These are phyloP conservation scores for Mareca strepera DNA, from an alignment of 2,797 vertebrate genomes.

Conservation along the genomic window DNA sequence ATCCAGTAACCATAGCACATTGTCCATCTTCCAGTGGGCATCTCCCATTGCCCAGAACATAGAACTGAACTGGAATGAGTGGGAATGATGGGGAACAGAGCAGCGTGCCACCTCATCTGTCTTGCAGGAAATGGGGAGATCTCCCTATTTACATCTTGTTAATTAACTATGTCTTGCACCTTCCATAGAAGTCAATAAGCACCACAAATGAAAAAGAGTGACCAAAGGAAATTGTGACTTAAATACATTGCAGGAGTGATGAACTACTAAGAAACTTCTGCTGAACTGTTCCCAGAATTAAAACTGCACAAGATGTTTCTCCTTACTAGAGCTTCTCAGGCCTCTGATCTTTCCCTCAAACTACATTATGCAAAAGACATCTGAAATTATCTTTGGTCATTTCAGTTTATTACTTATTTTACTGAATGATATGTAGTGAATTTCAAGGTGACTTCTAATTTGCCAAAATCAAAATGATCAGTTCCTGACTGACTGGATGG, in stretches of 20 bases:
- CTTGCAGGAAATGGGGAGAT: background rate
- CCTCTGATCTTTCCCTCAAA: background rate
- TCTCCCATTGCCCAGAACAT: background rate
- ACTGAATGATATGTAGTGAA: background rate
- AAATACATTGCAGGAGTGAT: background rate
- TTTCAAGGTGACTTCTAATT: constrained; percentile 62
- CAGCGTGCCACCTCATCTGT: background rate
- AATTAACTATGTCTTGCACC: background rate
- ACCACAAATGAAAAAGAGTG: background rate
- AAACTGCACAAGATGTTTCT: background rate
- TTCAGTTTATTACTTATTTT: constrained; percentile 23
- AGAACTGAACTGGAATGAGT: background rate
- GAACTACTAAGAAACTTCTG: background rate
- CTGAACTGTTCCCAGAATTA: background rate
- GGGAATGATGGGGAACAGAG: background rate
- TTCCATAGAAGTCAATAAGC: background rate
- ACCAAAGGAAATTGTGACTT: background rate
- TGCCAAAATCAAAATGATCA: background rate
- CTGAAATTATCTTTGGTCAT: constrained; percentile 44
- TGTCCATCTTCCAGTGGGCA: background rate
- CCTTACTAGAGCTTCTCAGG: background rate
- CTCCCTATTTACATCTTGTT: background rate
- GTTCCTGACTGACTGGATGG: background rate
- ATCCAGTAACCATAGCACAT: accelerated
- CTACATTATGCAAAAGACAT: constrained; percentile 34